Evolutionary conservation across 2,113 vertebrate species (phyloP), one percentile per base, ranked within the genome.

Genomic region (Scortum barcoo): DNA sequence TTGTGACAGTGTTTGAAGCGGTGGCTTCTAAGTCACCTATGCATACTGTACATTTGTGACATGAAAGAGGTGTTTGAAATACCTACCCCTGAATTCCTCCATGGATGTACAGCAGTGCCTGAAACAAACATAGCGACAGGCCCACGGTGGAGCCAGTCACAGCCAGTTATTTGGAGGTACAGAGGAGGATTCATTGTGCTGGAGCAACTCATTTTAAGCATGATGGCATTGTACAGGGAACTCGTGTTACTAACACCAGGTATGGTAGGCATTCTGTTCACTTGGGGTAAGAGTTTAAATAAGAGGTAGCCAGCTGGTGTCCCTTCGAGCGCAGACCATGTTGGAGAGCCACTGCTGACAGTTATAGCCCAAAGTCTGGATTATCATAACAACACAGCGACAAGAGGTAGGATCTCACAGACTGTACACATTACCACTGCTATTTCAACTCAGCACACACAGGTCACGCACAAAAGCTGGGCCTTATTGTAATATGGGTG

Each of bases 191-290:
- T 72, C 69, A 85, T 85, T 86, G 80, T 85, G 76, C 61, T 24
- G 67, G 48, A 66, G 89, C 57, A 90, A 94, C 92, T 95, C 91
- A 92, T 94, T 95, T 94, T 89, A 88, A 93, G 78, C 76, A 62
- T 76, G 78, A 92, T 94, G 86, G 91, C 96, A 96, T 94, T 93
- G 93, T 93, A 89, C 90, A 61, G 91, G 93, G 93, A 96, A 94
- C 95, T 95, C 94, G 93, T 90, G 88, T 96, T 94, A 95, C 95
- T 91, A 87, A 93, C 93, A 90, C 95, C 95, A 96, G 96, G 95
- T 97, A 95, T 96, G 95, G 88, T 93, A 95, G 95, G 94, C 95
- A 96, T 97, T 93, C 95, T 94, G 94, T 95, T 93, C 92, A 56
- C 91, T 91, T 89, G 93, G 92, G 75, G 62, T 90, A 80, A 88